Evolutionary conservation across 35 echinoderm and acorn worm genomes (phyloP).

Genomic region (Strongylocentrotus purpuratus): DNA sequence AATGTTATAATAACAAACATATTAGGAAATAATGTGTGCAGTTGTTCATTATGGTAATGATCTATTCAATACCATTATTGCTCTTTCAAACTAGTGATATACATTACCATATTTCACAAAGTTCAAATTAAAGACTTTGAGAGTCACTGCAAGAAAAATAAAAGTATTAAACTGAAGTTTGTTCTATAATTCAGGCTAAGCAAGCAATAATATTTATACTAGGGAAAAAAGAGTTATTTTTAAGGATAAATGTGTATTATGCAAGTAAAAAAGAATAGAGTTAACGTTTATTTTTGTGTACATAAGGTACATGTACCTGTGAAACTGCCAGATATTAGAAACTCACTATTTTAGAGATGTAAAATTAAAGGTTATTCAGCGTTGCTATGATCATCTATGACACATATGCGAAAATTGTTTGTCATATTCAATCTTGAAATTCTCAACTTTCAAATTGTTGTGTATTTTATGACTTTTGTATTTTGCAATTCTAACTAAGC

Average conservation of each 20-base stretch:
- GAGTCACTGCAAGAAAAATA: no score
- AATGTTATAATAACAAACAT: no score
- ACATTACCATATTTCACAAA: no score
- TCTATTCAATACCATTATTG: no score
- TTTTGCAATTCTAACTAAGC: neutral
- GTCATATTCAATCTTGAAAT: neutral
- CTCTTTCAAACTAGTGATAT: no score
- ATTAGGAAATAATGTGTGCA: no score
- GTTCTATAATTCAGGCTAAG: neutral
- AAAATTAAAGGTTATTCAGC: neutral
- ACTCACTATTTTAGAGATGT: neutral
- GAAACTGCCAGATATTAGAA: neutral
- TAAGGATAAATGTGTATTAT: neutral
- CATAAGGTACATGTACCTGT: neutral
- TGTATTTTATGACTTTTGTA: neutral
- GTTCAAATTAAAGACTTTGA: no score
- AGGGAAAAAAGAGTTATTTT: neutral
- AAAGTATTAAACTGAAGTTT: neutral
- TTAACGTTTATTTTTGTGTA: neutral
- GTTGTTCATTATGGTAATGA: no score
- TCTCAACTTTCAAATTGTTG: neutral
- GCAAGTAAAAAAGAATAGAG: neutral
- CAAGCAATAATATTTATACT: neutral
- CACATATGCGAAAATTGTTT: neutral
- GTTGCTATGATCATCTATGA: neutral